Conservation (phyloP, 2,797 vertebrate species). For the Chaunax sp. region DNA sequence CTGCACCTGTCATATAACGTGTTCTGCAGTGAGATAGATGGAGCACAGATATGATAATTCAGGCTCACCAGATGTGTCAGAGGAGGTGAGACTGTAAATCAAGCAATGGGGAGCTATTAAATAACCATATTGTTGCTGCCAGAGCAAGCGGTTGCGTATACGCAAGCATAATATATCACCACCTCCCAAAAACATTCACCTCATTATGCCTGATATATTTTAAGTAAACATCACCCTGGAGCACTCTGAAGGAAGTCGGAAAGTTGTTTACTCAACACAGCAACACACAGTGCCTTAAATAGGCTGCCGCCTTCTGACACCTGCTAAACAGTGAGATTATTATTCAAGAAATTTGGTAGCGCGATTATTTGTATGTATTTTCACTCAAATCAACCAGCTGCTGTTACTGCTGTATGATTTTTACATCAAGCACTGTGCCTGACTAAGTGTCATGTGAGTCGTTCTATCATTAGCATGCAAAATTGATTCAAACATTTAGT, state of each 20-base stretch:
- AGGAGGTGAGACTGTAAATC: slow-evolving; percentile 23
- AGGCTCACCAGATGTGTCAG: slow-evolving; percentile 29
- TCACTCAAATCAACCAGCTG: too few relatives aligned
- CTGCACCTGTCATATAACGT: slow-evolving; percentile 6
- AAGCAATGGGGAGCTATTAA: slow-evolving; percentile 4
- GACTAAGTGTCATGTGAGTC: too few relatives aligned
- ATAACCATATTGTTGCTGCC: slow-evolving; percentile 6
- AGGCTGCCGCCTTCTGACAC: not conserved
- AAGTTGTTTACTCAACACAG: slow-evolving; percentile 22
- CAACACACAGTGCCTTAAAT: too few relatives aligned
- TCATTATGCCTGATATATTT: not conserved
- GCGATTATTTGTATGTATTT: too few relatives aligned
- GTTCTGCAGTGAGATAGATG: slow-evolving; percentile 21
- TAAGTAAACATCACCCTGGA: not conserved
- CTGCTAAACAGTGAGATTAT: not conserved
- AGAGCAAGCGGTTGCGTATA: not conserved
- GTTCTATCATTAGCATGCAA: too few relatives aligned
- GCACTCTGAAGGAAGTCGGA: not conserved
- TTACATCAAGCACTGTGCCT: too few relatives aligned
- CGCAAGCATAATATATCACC: not conserved
- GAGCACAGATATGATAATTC: slow-evolving; percentile 19
- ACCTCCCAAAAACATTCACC: not conserved
- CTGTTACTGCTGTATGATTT: too few relatives aligned
- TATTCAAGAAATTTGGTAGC: too few relatives aligned
- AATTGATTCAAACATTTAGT: too few relatives aligned